Evolutionary conservation across 2,797 vertebrate species (phyloP).

Genomic region (Agapornis canus): DNA sequence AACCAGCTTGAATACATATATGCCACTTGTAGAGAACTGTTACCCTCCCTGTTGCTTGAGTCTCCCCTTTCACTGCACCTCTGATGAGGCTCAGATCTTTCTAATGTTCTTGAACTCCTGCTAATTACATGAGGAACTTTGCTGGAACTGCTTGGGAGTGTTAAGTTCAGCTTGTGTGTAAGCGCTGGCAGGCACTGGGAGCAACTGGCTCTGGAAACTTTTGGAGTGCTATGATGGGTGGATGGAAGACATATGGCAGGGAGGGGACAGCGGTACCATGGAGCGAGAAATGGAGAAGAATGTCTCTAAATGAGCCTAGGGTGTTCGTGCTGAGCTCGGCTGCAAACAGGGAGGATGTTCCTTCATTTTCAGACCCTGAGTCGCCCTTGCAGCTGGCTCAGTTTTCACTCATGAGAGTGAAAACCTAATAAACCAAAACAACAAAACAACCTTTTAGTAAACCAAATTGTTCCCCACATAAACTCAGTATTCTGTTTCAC

Average conservation of each 20-base stretch:
- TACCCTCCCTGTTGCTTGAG: neutral
- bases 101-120: accelerated
- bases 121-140: neutral
- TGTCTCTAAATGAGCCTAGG: accelerated
- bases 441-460: neutral
- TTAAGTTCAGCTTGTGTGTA: neutral
- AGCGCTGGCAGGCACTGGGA: neutral
- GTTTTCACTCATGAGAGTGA: neutral
- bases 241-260: neutral
- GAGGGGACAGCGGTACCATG: neutral
- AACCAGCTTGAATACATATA: neutral
- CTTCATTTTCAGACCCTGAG: neutral
- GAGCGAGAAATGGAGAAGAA: neutral
- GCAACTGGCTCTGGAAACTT: neutral
- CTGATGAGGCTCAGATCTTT: neutral
- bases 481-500: neutral
- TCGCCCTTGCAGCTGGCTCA: neutral
- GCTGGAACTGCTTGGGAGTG: neutral
- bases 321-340: neutral
- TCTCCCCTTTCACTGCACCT: neutral
- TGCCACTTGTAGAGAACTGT: neutral
- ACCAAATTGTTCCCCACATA: neutral
- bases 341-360: neutral
- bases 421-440: neutral
- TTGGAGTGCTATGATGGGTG: neutral